Evolutionary conservation across 2,113 vertebrate genomes (phyloP).

Genomic region (Turdus rufiventris): DNA sequence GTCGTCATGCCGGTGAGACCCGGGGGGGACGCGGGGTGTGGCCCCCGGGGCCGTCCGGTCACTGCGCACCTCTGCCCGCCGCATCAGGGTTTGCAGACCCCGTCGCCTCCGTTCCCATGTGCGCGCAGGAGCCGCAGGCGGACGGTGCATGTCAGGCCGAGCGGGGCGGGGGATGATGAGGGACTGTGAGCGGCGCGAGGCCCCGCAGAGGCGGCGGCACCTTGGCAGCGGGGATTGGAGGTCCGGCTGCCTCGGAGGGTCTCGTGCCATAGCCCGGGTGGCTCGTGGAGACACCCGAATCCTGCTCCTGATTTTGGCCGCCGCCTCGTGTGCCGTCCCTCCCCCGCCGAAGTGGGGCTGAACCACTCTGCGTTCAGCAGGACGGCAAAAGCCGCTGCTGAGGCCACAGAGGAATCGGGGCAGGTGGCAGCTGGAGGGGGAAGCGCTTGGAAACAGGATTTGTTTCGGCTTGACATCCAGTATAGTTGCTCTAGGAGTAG

Average conservation of each 20-base stretch:
- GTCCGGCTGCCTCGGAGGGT: too few relatives aligned
- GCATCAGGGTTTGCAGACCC: background rate
- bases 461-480: background rate
- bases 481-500: background rate
- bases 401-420: background rate
- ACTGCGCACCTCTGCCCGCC: background rate
- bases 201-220: background rate
- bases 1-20: slow-evolving; percentile 16
- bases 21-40: background rate
- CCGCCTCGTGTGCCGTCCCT: background rate
- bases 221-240: background rate
- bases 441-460: background rate
- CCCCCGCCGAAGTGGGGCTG: rapidly evolving
- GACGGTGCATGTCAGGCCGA: background rate
- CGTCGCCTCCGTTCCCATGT: background rate
- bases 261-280: background rate
- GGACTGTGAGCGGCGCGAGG: background rate
- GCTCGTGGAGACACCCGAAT: background rate
- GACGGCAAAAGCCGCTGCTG: background rate
- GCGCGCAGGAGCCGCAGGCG: background rate
- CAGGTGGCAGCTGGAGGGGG: background rate
- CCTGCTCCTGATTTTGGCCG: background rate
- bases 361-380: background rate
- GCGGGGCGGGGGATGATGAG: background rate
- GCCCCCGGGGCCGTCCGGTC: background rate